Conservation (phyloP, 2,888 invertebrate genomes). For the Aspidiotus destructor region DNA sequence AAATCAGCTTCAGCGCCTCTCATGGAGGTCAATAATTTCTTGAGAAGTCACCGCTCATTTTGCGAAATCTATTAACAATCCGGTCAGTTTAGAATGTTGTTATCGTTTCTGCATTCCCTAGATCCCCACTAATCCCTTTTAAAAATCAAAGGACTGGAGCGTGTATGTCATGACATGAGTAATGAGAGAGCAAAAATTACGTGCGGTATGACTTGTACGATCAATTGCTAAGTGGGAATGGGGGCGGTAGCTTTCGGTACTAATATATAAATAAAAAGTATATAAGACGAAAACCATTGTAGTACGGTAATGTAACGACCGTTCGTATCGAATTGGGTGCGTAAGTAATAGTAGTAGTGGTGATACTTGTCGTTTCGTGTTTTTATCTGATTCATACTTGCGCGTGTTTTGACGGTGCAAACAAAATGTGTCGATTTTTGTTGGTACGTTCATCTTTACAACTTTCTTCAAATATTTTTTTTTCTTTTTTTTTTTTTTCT, state of each 20-base stretch:
- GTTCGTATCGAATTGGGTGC: conserved; percentile 19
- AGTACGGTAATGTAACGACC: conserved; percentile 23
- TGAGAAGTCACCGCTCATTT: background rate
- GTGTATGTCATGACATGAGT: background rate
- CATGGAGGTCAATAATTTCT: conserved; percentile 24
- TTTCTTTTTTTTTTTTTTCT: background rate
- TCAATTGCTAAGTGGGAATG: conserved; percentile 26
- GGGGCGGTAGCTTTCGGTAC: conserved; percentile 26
- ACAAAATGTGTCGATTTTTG: conserved; percentile 24
- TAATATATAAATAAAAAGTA: conserved; percentile 30
- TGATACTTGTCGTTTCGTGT: background rate
- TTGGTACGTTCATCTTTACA: conserved; percentile 22
- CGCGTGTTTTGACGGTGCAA: conserved; percentile 14
- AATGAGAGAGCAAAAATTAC: conserved; percentile 21
- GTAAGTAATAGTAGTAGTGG: conserved; percentile 18
- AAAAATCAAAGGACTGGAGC: conserved; percentile 23
- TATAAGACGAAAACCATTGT: conserved; percentile 27
- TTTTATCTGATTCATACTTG: background rate
- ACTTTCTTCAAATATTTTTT: background rate
- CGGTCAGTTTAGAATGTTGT: conserved; percentile 11
- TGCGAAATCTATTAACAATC: conserved; percentile 26
- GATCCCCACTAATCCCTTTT: conserved; percentile 31
- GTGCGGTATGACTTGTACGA: background rate
- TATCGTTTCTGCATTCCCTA: conserved; percentile 21
- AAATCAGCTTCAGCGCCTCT: conserved; percentile 3